Evolutionary conservation across 2,888 invertebrate species (phyloP), one percentile per base, ranked within the genome.

Genomic region (Thymelicus acteon): DNA sequence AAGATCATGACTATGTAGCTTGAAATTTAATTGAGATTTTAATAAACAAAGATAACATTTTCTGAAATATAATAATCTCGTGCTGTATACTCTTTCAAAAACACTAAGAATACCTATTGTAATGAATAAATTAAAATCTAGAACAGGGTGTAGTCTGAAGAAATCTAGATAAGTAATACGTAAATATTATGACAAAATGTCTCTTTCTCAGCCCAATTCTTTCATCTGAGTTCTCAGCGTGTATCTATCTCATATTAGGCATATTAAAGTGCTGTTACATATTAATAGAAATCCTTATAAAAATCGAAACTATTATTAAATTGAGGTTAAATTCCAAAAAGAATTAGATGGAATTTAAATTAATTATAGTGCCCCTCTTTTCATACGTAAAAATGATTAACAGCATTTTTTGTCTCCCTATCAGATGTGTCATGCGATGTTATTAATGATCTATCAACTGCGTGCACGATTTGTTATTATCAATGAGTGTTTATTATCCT

Each of bases 381-480:
- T 19, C 7, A 37, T 37, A 37, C 31, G 37, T 13, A 31, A 57
- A 37, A 57, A 37, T 37, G 57, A 37, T 57, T 37, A 0, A 54
- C 24, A 57, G 24, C 54, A 54, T 13, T 13, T 37, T 57, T 52
- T 19, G 24, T 44, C 7, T 47, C 44, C 63, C 39, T 63, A 68
- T 62, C 62, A 63, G 58, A 63, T 69, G 63, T 69, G 58, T 69
- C 63, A 63, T 58, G 19, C 58, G 19, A 69, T 76, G 73, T 73
- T 75, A 73, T 72, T 74, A 19, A 71, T 72, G 65, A 72, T n/a
- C 70, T 73, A 74, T 74, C 68, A 74, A 75, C 71, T 75, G 60
- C 72, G 72, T 73, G 74, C 68, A 71, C 67, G 58, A 72, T 62
- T 73, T 75, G 71, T 74, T 73, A 76, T 72, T 77, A 76, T 72